These are phyloP conservation scores for Hestina assimilis DNA, from an alignment of 1,140 invertebrate species.

Conservation along the genomic window DNA sequence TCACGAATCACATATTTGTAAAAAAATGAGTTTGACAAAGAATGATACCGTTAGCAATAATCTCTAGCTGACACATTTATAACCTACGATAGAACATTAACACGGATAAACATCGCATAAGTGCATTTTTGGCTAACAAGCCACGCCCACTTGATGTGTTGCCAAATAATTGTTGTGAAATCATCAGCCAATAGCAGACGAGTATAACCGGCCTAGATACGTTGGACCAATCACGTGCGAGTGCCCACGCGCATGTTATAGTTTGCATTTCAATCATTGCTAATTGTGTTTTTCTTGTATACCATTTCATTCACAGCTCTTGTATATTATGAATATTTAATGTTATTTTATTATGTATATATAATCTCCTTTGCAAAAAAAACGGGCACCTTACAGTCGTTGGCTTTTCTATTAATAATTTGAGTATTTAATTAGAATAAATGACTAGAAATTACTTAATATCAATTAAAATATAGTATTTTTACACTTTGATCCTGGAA, in stretches of 20 bases:
- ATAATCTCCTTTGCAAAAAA: too few relatives aligned
- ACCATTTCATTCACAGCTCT: conserved; percentile 1
- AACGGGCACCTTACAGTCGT: too few relatives aligned
- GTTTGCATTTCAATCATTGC: conserved; percentile 19
- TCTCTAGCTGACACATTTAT: conserved; percentile 14
- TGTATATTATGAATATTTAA: not conserved
- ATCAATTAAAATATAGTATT: too few relatives aligned
- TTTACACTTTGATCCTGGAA: too few relatives aligned
- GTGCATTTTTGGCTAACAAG: conserved; percentile 21
- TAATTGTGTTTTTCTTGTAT: conserved; percentile 5
- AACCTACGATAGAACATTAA: conserved; percentile 13
- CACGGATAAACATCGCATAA: conserved; percentile 4
- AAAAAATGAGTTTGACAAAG: too few relatives aligned
- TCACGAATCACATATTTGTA: too few relatives aligned
- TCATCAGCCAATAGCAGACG: conserved; percentile 33
- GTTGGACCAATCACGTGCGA: conserved; percentile 23
- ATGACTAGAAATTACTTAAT: too few relatives aligned
- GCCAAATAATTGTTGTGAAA: conserved; percentile 47
- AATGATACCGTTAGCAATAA: not conserved
- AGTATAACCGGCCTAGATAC: conserved; percentile 26
- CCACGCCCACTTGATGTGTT: conserved; percentile 49
- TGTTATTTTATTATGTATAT: not conserved
- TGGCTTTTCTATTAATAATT: too few relatives aligned
- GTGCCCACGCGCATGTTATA: conserved; percentile 51
- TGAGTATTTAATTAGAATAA: too few relatives aligned